A percentile compares a stretch with the other conserved stretches of the same genome.
Evolutionary conservation across 2,888 invertebrate species (phyloP).

Genomic region (Campopleginae sp.): DNA sequence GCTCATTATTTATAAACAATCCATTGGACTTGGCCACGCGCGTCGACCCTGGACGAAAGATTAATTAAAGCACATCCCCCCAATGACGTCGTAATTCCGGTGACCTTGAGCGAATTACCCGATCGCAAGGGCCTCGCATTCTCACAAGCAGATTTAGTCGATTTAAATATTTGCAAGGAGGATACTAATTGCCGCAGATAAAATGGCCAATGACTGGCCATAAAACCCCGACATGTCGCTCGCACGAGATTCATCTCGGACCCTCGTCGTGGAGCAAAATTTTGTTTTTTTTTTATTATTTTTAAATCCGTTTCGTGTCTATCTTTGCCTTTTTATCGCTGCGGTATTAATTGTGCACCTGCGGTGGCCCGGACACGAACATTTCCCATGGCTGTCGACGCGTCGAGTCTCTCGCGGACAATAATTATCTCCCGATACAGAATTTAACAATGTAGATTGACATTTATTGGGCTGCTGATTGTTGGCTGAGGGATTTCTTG

Average conservation of each 20-base stretch:
- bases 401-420: neutral
- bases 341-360: slow-evolving; percentile 47
- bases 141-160: neutral
- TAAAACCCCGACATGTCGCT: slow-evolving; percentile 8
- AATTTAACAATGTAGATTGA: neutral
- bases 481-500: neutral
- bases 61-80: neutral
- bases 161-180: neutral
- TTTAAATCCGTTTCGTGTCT: neutral
- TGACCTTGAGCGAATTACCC: slow-evolving; percentile 47
- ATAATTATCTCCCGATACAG: neutral
- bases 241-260: slow-evolving; percentile 16
- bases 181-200: slow-evolving; percentile 24
- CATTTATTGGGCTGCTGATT: neutral
- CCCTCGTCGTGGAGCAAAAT: neutral
- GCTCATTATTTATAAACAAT: neutral
- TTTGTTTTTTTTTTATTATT: neutral
- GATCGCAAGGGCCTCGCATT: slow-evolving; percentile 25
- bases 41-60: slow-evolving; percentile 16
- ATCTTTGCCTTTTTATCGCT: neutral
- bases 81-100: slow-evolving; percentile 19
- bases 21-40: neutral
- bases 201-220: slow-evolving; percentile 37
- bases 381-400: slow-evolving; percentile 32
- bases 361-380: slow-evolving; percentile 12